Percentiles rank a stretch among this genome's conserved stretches.
Conservation (phyloP, 2,113 vertebrate genomes). For the Hyperoodon ampullatus region DNA sequence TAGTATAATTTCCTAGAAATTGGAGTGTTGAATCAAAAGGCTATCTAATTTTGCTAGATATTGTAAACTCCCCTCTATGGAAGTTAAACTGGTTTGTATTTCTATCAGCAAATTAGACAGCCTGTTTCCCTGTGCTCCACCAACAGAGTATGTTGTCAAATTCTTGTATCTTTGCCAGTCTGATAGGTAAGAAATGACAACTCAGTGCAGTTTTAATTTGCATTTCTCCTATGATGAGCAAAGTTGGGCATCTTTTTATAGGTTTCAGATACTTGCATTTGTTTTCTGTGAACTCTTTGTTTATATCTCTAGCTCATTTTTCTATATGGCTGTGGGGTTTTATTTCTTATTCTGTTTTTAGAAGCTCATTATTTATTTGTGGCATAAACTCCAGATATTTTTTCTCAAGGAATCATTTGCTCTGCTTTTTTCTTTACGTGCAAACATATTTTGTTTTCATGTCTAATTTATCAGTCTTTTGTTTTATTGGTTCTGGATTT, state of each 20-base stretch:
- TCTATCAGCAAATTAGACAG: not conserved
- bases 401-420: conserved; percentile 17
- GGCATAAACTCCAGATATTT: conserved; percentile 33
- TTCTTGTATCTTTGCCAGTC: not conserved
- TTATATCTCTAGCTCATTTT: not conserved
- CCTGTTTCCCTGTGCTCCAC: not conserved
- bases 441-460: conserved; percentile 28
- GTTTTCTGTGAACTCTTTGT: conserved; percentile 16
- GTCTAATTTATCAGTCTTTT: not conserved
- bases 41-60: not conserved
- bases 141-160: not conserved
- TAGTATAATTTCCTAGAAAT: not conserved
- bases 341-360: conserved; percentile 31
- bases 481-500: not conserved
- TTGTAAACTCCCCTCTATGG: not conserved
- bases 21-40: not conserved
- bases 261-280: not conserved
- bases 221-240: not conserved
- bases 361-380: conserved; percentile 43
- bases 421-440: not conserved
- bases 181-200: not conserved
- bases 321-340: not conserved
- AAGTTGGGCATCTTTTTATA: not conserved
- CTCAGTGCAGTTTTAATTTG: not conserved
- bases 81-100: not conserved